phyloP scores from a whole-genome alignment of 64 coral and sea anemone species.

The Porites lutea region DNA sequence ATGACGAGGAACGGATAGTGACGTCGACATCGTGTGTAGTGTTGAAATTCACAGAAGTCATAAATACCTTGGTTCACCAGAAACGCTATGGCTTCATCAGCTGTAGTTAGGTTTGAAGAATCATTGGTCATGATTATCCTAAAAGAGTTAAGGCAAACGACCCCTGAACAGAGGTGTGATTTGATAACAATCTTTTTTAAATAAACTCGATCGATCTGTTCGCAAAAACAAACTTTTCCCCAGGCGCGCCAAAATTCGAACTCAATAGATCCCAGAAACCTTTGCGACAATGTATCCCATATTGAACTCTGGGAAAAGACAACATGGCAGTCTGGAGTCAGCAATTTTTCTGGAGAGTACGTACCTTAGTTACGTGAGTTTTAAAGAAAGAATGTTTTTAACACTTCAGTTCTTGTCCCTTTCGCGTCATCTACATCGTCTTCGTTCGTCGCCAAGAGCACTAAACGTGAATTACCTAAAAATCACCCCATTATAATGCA shows the following conservation, averaged over 20 bases:
- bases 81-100: constrained; percentile 59
- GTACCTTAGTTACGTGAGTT: constrained; percentile 19
- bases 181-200: background rate
- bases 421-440: background rate
- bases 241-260: constrained; percentile 88
- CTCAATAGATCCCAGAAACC: constrained; percentile 33
- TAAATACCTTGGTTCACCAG: constrained; percentile 60
- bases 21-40: too few relatives aligned
- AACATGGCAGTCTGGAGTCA: constrained; percentile 42
- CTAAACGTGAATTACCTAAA: background rate
- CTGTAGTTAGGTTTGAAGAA: constrained; percentile 9
- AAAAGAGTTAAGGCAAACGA: background rate
- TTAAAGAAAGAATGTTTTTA: constrained; percentile 16
- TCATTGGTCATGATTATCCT: constrained; percentile 39
- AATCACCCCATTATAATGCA: background rate
- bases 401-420: background rate
- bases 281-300: background rate
- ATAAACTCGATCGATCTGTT: background rate
- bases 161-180: background rate
- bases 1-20: background rate
- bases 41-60: background rate
- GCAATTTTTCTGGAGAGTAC: background rate
- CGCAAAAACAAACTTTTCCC: background rate
- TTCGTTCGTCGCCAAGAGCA: background rate
- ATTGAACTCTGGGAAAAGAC: constrained; percentile 14